A percentile compares a stretch with the other conserved stretches of the same genome.
phyloP scores from a whole-genome alignment of 2,888 invertebrate species.

The Limnephilus auricula region DNA sequence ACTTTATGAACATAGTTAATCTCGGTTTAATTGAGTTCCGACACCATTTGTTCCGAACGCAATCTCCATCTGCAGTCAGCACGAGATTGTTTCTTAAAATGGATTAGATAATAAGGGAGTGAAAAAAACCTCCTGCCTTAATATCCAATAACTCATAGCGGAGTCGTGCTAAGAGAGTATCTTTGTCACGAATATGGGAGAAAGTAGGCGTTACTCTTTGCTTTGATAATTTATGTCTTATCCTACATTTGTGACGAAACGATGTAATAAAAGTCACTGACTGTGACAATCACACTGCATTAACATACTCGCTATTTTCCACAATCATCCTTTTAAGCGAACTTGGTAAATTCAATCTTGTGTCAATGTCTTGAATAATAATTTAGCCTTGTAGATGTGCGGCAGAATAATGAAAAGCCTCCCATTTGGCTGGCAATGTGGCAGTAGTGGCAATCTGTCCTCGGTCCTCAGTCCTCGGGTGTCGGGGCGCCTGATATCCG shows the following conservation, averaged over 20 bases:
- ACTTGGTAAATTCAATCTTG: neutral
- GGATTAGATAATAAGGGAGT: neutral
- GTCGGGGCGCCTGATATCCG: conserved; percentile 16
- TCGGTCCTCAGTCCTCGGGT: conserved; percentile 37
- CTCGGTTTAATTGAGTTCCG: conserved; percentile 48
- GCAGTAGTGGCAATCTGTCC: neutral
- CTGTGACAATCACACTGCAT: neutral
- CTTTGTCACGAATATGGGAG: neutral
- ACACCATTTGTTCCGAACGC: conserved; percentile 5
- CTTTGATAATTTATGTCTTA: neutral
- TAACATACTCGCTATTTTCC: neutral
- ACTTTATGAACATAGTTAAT: conserved; percentile 32
- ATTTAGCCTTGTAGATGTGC: neutral
- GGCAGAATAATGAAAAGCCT: conserved; percentile 17
- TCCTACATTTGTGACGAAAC: neutral
- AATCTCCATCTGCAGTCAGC: neutral
- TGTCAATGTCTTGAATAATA: neutral
- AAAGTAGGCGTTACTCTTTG: neutral
- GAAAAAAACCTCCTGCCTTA: neutral
- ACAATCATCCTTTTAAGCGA: neutral
- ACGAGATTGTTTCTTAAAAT: conserved; percentile 19
- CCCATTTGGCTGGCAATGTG: neutral
- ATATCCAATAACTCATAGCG: neutral
- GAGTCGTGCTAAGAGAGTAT: neutral
- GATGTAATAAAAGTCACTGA: neutral